These are phyloP conservation scores for Mobula hypostoma DNA, from an alignment of 2,113 vertebrate genomes.

Conservation along the genomic window DNA sequence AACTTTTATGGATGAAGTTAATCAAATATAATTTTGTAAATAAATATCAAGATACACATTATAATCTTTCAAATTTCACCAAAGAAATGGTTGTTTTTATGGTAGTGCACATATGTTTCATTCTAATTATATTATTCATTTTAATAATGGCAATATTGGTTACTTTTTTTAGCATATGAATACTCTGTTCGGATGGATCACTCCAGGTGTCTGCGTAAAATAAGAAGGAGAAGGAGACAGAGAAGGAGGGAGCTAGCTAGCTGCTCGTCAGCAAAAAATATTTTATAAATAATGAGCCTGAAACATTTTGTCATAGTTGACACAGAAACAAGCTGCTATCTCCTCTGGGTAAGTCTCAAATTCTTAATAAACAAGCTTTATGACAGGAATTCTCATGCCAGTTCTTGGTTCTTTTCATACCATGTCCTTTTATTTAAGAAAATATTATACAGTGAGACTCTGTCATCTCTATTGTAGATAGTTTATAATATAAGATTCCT, in stretches of 20 bases:
- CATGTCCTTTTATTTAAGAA: background rate
- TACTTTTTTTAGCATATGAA: constrained; percentile 37
- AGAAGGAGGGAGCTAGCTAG: constrained; percentile 36
- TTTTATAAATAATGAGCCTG: constrained; percentile 40
- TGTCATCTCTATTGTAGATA: background rate
- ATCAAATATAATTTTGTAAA: background rate
- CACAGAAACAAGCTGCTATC: constrained; percentile 13
- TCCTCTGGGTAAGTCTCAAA: constrained; percentile 12
- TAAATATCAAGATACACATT: background rate
- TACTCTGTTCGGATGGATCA: constrained; percentile 35
- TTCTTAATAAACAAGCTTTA: constrained; percentile 17
- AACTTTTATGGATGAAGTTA: background rate
- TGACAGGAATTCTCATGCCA: background rate
- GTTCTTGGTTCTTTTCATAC: background rate
- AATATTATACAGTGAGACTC: background rate
- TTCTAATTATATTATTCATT: constrained; percentile 34
- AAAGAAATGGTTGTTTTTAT: background rate
- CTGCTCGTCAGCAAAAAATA: constrained; percentile 35
- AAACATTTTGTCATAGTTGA: constrained; percentile 36
- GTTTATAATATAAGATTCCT: background rate
- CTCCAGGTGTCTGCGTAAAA: constrained; percentile 40
- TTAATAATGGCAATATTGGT: constrained; percentile 39
- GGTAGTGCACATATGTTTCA: background rate
- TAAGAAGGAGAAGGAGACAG: constrained; percentile 37
- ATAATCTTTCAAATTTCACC: background rate